Evolutionary conservation across 2,113 vertebrate genomes (phyloP), one percentile per base, ranked within the genome.

Genomic region (Cricetomys ansorgei): DNA sequence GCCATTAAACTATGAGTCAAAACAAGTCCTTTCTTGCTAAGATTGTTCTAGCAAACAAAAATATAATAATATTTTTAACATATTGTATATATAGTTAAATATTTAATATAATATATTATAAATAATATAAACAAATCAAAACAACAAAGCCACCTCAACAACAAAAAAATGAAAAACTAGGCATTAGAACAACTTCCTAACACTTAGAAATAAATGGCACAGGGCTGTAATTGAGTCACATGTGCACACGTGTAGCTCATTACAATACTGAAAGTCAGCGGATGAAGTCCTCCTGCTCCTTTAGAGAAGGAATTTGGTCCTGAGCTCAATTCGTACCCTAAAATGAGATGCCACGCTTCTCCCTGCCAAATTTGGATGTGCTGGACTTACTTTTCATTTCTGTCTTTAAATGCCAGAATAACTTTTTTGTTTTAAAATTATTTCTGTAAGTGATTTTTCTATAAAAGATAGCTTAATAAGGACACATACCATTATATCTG

Each of bases 221-320:
- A 59, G 37, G 27, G 79, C 37, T 87, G 57, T 75, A 73, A 69
- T 16, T 84, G 29, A 65, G 80, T 90, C 59, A 7, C 31, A 79
- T 0, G 2, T 12, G 59, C 40, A 83, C 57, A 69, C 73, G 29
- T 50, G 17, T 4, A 69, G 21, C 91, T 91, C 43, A 19, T 84
- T 75, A 69, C 43, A 86, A 43, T 40, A 72, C 0, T 81, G 65
- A 90, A 75, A 93, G 43, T 76, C 37, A 94, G n/a, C 7, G 67
- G 59, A 90, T 77, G 72, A 95, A 86, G 65, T 85, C 57, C 90
- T 84, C 50, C 37, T 83, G 8, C 70, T 88, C 37, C 79, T 94
- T 95, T 81, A 92, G 80, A 94, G 90, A 95, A 96, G 53, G 62
- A 89, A 91, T 88, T 94, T 97, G 85, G 85, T 77, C n/a, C 80